Evolutionary conservation across 1,140 invertebrate species (phyloP).

Genomic region (Pteromalus puparum): DNA sequence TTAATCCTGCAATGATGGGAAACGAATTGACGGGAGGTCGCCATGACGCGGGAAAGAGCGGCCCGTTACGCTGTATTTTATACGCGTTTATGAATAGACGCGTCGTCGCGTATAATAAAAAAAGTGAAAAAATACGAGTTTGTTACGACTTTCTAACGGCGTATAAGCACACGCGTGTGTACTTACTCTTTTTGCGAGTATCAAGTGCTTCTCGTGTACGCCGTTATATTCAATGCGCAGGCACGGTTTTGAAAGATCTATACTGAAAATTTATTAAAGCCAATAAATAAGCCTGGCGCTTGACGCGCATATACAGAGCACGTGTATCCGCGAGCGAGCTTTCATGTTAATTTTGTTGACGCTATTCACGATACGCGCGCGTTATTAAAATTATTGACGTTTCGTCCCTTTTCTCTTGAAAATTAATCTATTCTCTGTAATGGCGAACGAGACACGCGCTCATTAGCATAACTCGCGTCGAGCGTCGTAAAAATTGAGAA

Average conservation of each 20-base stretch:
- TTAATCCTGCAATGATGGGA: not conserved
- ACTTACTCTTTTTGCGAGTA: not conserved
- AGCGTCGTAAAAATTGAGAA: too few species aligned
- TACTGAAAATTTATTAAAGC: conserved; percentile 27
- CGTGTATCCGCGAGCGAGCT: not conserved
- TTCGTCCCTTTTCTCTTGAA: not conserved
- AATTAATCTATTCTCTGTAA: not conserved
- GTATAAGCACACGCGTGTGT: not conserved
- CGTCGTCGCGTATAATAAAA: not conserved
- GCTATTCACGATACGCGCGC: not conserved
- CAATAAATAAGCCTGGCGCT: not conserved
- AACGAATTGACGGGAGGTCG: conserved; percentile 8
- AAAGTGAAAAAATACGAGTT: conserved; percentile 23
- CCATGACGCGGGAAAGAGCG: too few species aligned
- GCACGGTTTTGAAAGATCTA: conserved; percentile 12
- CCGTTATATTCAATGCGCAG: conserved; percentile 31
- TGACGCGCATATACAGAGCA: not conserved
- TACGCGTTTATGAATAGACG: conserved; percentile 15
- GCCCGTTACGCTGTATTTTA: conserved; percentile 11
- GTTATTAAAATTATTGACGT: not conserved
- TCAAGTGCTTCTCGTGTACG: conserved; percentile 12
- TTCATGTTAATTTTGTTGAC: conserved; percentile 14
- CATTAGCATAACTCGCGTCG: too few species aligned
- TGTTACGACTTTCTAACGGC: conserved; percentile 27
- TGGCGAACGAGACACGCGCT: not conserved